Evolutionary conservation across 2,888 invertebrate genomes (phyloP), one percentile per base, ranked within the genome.

Genomic region (Idaea straminata): DNA sequence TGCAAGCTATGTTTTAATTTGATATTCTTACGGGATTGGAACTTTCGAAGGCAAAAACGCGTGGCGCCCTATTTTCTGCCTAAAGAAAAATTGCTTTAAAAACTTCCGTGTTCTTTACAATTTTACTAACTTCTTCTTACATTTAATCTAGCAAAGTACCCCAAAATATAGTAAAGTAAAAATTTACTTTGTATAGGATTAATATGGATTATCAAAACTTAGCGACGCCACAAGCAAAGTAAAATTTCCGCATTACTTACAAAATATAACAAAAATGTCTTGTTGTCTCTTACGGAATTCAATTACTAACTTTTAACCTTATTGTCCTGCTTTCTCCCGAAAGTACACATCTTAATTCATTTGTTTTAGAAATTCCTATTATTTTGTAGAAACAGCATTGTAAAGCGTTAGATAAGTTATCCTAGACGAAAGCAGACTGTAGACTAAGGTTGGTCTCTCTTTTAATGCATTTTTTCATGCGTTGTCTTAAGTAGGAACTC

Each of bases 281-380:
- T 64, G 70, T 59, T 69, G 70, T 66, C 67, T 70, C 70, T 60
- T 64, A 62, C 64, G 69, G 69, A 71, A 72, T 74, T 72, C 71
- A 74, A 74, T 74, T 69, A 47, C 70, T 69, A 69, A 74, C 71
- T 74, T 71, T 63, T 63, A 64, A 66, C 63, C 35, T 69, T 73
- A 69, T 70, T 73, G 69, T 69, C 68, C 64, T 67, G 70, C 69
- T 69, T 36, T 63, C 65, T 62, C 59, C 57, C 66, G 63, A 73
- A 72, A 74, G 69, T 72, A 71, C 70, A 74, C 69, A 68, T 74
- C 69, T 72, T 74, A 71, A 74, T 72, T 71, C 72, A 72, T 72
- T 69, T 72, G 67, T 62, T 47, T 62, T 61, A 63, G 69, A 47
- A 69, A 70, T 71, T 69, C 64, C 63, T 67, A 69, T 72, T 69